Conservation (phyloP, 2,113 vertebrate genomes). For the Physeter macrocephalus region DNA sequence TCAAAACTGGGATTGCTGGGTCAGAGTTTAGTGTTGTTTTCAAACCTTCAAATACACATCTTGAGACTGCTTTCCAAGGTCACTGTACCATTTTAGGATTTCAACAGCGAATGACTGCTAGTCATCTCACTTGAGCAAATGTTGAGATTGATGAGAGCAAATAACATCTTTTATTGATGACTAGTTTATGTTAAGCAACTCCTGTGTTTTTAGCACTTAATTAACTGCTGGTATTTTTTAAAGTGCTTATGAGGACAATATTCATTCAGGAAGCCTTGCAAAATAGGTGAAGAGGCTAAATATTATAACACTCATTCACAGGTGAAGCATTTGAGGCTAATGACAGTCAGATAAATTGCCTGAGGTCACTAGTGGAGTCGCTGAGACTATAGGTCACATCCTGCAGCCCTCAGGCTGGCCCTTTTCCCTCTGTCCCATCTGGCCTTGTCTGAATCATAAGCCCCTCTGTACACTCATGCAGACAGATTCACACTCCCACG, state of each 20-base stretch:
- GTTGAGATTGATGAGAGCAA: neutral
- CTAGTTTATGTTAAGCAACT: neutral
- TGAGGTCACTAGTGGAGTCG: neutral
- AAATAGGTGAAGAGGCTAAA: neutral
- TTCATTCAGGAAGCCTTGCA: neutral
- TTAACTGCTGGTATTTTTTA: neutral
- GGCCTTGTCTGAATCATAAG: neutral
- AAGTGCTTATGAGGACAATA: neutral
- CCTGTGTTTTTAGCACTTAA: neutral
- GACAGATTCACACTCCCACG: neutral
- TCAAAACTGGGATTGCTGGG: neutral
- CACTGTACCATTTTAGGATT: neutral
- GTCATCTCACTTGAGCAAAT: neutral
- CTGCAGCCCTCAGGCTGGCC: accelerated
- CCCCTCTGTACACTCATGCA: accelerated
- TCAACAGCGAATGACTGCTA: neutral
- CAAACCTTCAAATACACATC: neutral
- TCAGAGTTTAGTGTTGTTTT: neutral
- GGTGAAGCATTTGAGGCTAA: neutral
- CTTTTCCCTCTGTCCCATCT: neutral
- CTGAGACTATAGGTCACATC: neutral
- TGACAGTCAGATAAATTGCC: neutral
- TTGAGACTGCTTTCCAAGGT: neutral
- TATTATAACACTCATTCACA: neutral
- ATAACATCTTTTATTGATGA: neutral